A percentile compares a stretch with the other conserved stretches of the same genome.
These are phyloP conservation scores for Capitulum mitella DNA, from an alignment of 2,888 invertebrate genomes.

Conservation along the genomic window DNA sequence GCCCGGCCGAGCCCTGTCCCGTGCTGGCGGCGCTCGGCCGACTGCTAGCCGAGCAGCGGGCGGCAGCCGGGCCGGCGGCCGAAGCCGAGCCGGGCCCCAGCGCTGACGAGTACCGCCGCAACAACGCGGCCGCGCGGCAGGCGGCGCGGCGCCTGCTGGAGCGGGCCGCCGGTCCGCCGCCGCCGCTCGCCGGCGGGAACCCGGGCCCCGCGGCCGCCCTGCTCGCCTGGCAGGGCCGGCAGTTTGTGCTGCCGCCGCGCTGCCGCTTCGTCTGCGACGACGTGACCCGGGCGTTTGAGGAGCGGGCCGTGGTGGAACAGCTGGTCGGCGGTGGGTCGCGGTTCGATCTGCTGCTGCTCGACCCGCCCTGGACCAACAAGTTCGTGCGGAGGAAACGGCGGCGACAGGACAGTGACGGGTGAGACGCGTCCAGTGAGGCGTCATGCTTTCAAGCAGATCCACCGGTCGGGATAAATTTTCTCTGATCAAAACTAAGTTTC, in stretches of 20 bases:
- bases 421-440: conserved; percentile 38
- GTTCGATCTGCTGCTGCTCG: conserved; percentile 76
- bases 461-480: too few species aligned
- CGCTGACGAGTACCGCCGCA: background rate
- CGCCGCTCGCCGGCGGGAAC: background rate
- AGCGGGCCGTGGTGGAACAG: background rate
- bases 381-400: conserved; percentile 63
- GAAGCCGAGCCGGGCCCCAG: background rate
- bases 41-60: background rate
- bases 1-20: background rate
- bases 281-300: conserved; percentile 43
- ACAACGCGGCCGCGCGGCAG: background rate
- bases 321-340: conserved; percentile 37
- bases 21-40: background rate
- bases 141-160: background rate
- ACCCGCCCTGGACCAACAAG: conserved; percentile 96
- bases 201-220: too few species aligned
- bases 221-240: background rate
- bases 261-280: conserved; percentile 61
- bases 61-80: background rate
- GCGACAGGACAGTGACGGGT: conserved; percentile 56
- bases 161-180: background rate
- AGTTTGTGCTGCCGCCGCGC: conserved; percentile 55
- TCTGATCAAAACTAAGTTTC: too few species aligned
- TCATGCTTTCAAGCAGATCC: too few species aligned